Evolutionary conservation across 2,888 invertebrate genomes (phyloP), one percentile per base, ranked within the genome.

Genomic region (Polydesmus complanatus): DNA sequence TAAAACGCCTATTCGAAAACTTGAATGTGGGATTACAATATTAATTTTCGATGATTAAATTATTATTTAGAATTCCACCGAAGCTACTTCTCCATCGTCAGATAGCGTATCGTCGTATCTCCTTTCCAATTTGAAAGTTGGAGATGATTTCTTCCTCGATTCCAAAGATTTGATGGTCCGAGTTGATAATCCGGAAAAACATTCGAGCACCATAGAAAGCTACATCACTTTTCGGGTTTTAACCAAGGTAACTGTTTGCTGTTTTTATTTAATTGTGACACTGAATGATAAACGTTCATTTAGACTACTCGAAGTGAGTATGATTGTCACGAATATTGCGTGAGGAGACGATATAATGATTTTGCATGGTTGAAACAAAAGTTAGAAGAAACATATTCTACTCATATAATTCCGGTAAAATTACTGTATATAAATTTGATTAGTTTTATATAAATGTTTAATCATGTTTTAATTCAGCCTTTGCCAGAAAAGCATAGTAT

Each of bases 111-210:
- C 62, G 8, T 62, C 62, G 11, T 48, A 48, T 19, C 21, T 61
- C n/a, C 23, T 60, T 11, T 22, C 54, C 3, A 23, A 49, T 5
- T 21, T 55, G 23, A 60, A 60, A 51, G n/a, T 55, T 3, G 62
- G 61, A 22, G 62, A 62, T 19, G 62, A 62, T 11, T 62, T 62
- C 50, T 3, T 25, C 2, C 37, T 62, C 19, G 62, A 62, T 8
- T 27, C 60, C 1, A 62, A 54, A 63, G 84, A 84, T 69, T 71
- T 84, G 19, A 80, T 80, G 70, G 80, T 84, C 2, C 78, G 80
- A 71, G 82, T 85, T 37, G 85, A 85, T 69, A 83, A 81, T 73
- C 85, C 85, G 3, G 84, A 85, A 68, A 85, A 85, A 70, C 83
- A 84, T 72, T 75, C 82, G 54, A 83, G 83, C 67, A 81, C 83